Base-by-base conservation (phyloP, 1,140 invertebrate genomes). In the Apolygus lucorum region DNA sequence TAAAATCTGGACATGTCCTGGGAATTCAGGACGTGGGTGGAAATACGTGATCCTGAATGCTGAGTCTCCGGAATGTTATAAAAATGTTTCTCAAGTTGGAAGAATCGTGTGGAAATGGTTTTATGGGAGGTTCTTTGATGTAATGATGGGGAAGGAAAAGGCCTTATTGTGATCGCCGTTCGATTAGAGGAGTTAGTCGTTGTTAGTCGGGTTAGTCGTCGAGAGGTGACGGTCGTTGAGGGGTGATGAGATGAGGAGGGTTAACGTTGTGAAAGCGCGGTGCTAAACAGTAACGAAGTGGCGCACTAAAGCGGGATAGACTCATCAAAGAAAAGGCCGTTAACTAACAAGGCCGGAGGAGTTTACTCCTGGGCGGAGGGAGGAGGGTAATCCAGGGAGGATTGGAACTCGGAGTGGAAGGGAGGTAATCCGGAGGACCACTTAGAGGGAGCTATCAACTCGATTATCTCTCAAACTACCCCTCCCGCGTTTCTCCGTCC, bases 251-350 rank as follows among this genome's bases (percentile, higher is more conserved):
- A 42, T 8, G 34, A 42, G 34, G 34, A 42, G 34, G 34, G 34
- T 17, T 4, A 42, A 42, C 17, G 17, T 17, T 42, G 4, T 8
- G 34, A 42, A 42, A 42, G 34, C n/a, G n/a, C 34, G 34, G 34
- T 42, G 34, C 34, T 42, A 8, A 42, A 42, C 34, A 42, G 34
- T 42, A 42, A 42, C 34, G 34, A 24, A 59, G 54, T 22, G 22
- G 22, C 11, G 54, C 54, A 59, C 11, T 59, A 59, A 59, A 17
- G 13, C 54, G 54, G 54, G 22, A 59, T 13, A 59, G 54, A 59
- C 54, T 59, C 54, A 59, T 59, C 54, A 59, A 59, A 59, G 54
- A 59, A 59, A 59, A 59, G 13, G 54, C 54, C 54, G 54, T 59
- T 59, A 59, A 59, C 54, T 59, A 59, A 59, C 54, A 59, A 17